Base-by-base conservation (phyloP, 1,140 invertebrate species). In the Zaprionus taronus region DNA sequence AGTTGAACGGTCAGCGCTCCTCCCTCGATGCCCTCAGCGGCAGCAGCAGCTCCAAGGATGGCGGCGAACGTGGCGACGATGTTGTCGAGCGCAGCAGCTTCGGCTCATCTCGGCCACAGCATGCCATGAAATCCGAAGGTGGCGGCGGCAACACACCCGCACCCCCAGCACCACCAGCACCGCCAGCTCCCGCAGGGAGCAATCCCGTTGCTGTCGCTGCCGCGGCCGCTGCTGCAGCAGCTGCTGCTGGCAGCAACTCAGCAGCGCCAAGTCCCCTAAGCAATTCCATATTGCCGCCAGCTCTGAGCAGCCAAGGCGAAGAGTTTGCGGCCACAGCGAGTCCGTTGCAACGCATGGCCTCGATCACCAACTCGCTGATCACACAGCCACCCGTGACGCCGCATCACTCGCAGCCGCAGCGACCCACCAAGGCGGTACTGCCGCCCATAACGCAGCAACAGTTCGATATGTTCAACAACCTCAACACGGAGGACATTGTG, bases 361-460 rank as follows among this genome's bases (percentile, higher is more conserved):
- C 97, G 65, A 99, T 99, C 75, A 99, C 98, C 26, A 99, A 99
- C 91, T 98, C 98, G 64, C 94, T 99, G 73, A 98, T 98, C 84
- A 97, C 98, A 61, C 98, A 98, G 94, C 97, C 97, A 60, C 95
- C 97, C 41, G 95, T 96, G 58, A 96, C 96, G 73, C 96, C 96
- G 14, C 96, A 97, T 81, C 96, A 97, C 83, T 94, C 96, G 60
- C 95, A 96, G 7, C 95, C 95, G 47, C 97, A 98, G 83, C 94
- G 98, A 72, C 98, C 98, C 14, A 95, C 99, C 68, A 98, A 98
- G 93, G 98, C 98, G 11, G 98, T 99, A 15, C 95, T 99, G 81
- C 98, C 98, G 22, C 99, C 99, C 1, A 99, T 99, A 71, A 99
- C 98, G 0, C 99, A 99, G 92, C 98, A 99, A 91, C 98, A 99